These are phyloP conservation scores for Myotis yumanensis DNA, from an alignment of 2,113 vertebrate species.

Conservation along the genomic window DNA sequence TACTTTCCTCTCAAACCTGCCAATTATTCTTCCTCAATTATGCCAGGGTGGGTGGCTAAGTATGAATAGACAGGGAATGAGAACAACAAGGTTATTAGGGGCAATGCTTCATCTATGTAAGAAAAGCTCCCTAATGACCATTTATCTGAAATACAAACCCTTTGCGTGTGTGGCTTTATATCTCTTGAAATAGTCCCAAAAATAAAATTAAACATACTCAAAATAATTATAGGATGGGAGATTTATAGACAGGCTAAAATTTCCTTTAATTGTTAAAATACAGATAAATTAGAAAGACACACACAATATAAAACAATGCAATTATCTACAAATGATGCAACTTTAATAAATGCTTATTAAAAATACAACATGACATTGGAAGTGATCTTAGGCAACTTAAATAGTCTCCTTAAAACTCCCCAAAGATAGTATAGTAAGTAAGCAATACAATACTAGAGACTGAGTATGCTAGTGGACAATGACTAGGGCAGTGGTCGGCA, in stretches of 20 bases:
- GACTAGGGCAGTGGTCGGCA: not conserved
- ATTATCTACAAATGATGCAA: not conserved
- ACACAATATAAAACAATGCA: constrained; percentile 11
- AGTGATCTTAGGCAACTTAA: not conserved
- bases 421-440: not conserved
- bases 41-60: not conserved
- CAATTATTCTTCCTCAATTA: not conserved
- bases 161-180: not conserved
- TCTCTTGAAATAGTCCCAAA: constrained; percentile 15
- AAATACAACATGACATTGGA: constrained; percentile 18
- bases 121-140: constrained; percentile 27
- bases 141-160: constrained; percentile 23
- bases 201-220: constrained; percentile 46
- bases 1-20: not conserved
- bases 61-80: not conserved
- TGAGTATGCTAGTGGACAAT: not conserved
- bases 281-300: not conserved
- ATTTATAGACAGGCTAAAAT: not conserved
- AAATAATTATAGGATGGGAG: not conserved
- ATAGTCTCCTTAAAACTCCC: not conserved
- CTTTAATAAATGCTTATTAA: constrained; percentile 3
- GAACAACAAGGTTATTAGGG: not conserved
- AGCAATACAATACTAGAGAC: not conserved
- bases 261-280: constrained; percentile 27
- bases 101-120: not conserved